Evolutionary conservation across 37 sponge, comb jelly and placozoan genomes (phyloP), one percentile per base, ranked within the genome.

Genomic region (Spongia lamella): DNA sequence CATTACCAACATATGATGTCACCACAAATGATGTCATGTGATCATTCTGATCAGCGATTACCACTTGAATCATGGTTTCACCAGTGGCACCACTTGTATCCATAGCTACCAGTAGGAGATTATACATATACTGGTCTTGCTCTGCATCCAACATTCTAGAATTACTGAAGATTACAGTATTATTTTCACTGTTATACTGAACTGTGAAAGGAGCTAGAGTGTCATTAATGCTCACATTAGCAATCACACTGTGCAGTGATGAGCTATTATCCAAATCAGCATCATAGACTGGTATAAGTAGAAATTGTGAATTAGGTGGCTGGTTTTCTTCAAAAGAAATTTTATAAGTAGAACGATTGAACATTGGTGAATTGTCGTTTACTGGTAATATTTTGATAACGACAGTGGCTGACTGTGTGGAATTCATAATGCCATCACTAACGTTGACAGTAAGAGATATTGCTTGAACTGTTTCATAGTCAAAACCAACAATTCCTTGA

Each of bases 281-380:
- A 73, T 82, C 82, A 1, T 55, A 49, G 2, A 76, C 76, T 30
- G 37, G 3, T 5, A 86, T 3, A 15, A 39, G 35, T 1, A 80
- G 47, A 38, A 38, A 5, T 0, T 80, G 55, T 17, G 76, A 47
- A 26, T 67, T 54, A 22, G 38, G 71, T 4, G 62, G 66, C 34
- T 32, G 21, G 34, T 80, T 80, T 68, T 86, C 87, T 27, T 31
- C 49, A 7, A 86, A 21, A 22, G 43, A 64, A 66, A 54, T 55
- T 37, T 38, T 38, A 3, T 67, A 33, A n/a, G 13, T 29, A 29
- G 29, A 66, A 9, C 53, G 16, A 21, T 38, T 61, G 58, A 86
- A 75, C 27, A 62, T 54, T 7, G 87, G 87, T 19, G 26, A 14
- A 40, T 86, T 79, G 26, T 86, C 87, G 58, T 86, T 86, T 11